Evolutionary conservation across 2,113 vertebrate species (phyloP).

Genomic region (Poicephalus meyeri): DNA sequence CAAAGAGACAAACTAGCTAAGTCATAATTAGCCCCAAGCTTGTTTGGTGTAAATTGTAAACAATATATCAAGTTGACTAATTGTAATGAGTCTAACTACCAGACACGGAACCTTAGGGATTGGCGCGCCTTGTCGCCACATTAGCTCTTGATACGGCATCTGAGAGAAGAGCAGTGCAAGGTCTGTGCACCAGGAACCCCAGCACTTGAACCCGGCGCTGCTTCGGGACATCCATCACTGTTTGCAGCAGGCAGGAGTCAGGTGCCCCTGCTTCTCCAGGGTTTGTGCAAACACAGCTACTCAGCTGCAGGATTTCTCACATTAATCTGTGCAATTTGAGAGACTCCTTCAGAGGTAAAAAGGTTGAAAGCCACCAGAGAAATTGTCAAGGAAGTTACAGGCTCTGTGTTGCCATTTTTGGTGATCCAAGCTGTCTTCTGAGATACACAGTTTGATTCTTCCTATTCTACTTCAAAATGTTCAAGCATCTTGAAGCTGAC

Average conservation of each 20-base stretch:
- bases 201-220: slow-evolving; percentile 27
- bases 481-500: background rate
- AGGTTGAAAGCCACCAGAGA: background rate
- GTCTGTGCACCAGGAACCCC: background rate
- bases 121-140: background rate
- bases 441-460: background rate
- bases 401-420: background rate
- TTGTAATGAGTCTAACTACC: slow-evolving; percentile 63
- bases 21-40: slow-evolving; percentile 68
- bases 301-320: background rate
- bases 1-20: slow-evolving; percentile 67
- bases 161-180: background rate
- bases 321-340: background rate
- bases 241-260: background rate
- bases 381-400: background rate
- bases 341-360: background rate
- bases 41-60: slow-evolving; percentile 69
- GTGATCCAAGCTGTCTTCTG: background rate
- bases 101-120: slow-evolving; percentile 40
- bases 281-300: background rate
- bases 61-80: slow-evolving; percentile 73
- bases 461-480: background rate
- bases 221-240: slow-evolving; percentile 6
- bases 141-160: background rate
- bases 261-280: background rate